Percentiles rank a stretch among this genome's conserved stretches.
Conservation (phyloP, 2,113 vertebrate species). For the Tyrannus savana region DNA sequence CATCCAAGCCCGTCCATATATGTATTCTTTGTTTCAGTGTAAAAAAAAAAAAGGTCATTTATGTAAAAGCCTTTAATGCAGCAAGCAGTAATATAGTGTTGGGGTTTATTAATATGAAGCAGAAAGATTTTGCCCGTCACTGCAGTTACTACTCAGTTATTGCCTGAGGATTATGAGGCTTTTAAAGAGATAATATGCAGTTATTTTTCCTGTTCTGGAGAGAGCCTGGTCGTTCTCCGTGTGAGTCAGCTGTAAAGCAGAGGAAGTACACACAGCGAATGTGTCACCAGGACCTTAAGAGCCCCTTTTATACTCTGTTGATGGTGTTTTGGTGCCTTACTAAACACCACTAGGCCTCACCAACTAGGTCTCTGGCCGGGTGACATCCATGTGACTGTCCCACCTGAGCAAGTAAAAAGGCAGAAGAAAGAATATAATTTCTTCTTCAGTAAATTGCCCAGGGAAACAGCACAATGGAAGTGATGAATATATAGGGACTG, state of each 20-base stretch:
- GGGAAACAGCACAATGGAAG: background rate
- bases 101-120: background rate
- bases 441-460: background rate
- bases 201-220: constrained; percentile 22
- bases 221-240: background rate
- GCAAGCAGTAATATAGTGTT: background rate
- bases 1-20: background rate
- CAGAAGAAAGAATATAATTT: background rate
- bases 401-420: background rate
- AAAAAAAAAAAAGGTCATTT: background rate
- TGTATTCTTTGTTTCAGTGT: background rate
- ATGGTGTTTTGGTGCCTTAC: background rate
- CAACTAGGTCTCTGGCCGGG: background rate
- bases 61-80: background rate
- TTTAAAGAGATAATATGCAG: constrained; percentile 20
- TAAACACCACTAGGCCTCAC: background rate
- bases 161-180: constrained; percentile 30
- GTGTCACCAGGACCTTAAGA: background rate
- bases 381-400: background rate
- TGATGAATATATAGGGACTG: background rate
- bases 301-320: background rate
- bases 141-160: background rate
- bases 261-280: background rate
- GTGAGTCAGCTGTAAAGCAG: background rate
- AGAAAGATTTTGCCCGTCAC: background rate